Percentiles rank a stretch among this genome's conserved stretches.
phyloP scores from a whole-genome alignment of 2,888 invertebrate genomes.

The Nebria brevicollis region DNA sequence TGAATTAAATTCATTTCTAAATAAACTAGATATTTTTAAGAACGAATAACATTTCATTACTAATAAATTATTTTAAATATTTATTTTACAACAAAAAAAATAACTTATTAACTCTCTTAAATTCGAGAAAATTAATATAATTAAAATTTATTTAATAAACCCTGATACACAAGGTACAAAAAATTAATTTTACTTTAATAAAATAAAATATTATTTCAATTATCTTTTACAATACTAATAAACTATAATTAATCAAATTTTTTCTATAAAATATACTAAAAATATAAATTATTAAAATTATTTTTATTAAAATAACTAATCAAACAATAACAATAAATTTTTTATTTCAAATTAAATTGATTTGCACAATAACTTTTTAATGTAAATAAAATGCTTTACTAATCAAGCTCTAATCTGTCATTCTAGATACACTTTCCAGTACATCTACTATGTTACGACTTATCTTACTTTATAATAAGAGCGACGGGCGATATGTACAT shows the following conservation, averaged over 20 bases:
- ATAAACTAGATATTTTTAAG: slow-evolving; percentile 76
- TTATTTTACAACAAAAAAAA: slow-evolving; percentile 50
- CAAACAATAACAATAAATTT: slow-evolving; percentile 72
- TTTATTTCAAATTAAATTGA: slow-evolving; percentile 7
- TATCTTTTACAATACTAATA: slow-evolving; percentile 69
- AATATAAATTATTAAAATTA: slow-evolving; percentile 64
- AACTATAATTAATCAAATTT: slow-evolving; percentile 48
- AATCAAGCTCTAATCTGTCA: slow-evolving; percentile 70
- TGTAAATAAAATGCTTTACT: slow-evolving; percentile 74
- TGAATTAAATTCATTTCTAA: slow-evolving; percentile 70
- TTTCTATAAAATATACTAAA: slow-evolving; percentile 66
- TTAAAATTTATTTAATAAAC: no score
- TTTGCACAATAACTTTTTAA: slow-evolving; percentile 59
- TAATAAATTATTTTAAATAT: slow-evolving; percentile 71
- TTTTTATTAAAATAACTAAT: slow-evolving; percentile 60
- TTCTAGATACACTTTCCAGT: slow-evolving; percentile 65
- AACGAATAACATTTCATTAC: slow-evolving; percentile 74
- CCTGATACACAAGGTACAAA: no score
- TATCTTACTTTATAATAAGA: slow-evolving; percentile 75
- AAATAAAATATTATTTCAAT: slow-evolving; percentile 63
- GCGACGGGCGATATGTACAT: slow-evolving; percentile 85
- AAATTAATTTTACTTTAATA: no score
- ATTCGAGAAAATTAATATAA: no score
- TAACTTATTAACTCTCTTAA: no score
- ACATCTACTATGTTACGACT: slow-evolving; percentile 85